Percentiles rank a stretch among this genome's conserved stretches.
Conservation (phyloP, 1,140 invertebrate species). For the Camponotus floridanus region DNA sequence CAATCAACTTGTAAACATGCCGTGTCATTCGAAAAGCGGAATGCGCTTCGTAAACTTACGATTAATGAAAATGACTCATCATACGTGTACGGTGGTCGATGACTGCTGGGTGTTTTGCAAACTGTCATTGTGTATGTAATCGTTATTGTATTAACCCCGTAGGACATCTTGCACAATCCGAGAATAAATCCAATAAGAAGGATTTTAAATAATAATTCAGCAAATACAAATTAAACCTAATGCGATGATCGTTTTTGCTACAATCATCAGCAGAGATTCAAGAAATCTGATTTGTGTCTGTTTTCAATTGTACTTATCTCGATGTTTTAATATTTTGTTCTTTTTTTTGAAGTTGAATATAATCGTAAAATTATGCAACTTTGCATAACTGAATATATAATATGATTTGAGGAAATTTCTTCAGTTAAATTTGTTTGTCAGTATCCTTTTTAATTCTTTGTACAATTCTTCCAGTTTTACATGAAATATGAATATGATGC, state of each 20-base stretch:
- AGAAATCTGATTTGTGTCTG: background rate
- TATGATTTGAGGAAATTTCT: background rate
- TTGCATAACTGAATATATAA: too few species aligned
- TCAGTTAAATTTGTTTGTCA: background rate
- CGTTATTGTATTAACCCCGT: background rate
- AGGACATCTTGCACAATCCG: background rate
- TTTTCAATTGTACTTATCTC: background rate
- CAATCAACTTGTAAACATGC: conserved; percentile 22
- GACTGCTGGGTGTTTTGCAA: conserved; percentile 46
- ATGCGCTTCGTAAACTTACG: conserved; percentile 12
- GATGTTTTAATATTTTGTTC: background rate
- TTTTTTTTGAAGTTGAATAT: background rate
- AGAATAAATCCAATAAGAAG: too few species aligned
- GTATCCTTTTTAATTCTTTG: background rate
- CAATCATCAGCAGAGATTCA: background rate
- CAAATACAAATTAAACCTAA: background rate
- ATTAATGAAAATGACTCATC: conserved; percentile 56
- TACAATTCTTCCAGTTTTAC: background rate
- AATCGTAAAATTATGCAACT: background rate
- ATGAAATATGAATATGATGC: background rate
- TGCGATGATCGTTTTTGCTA: background rate
- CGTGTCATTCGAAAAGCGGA: conserved; percentile 42
- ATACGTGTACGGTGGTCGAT: background rate
- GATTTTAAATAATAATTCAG: conserved; percentile 22
- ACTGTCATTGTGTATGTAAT: conserved; percentile 39